Evolutionary conservation across 2,888 invertebrate genomes (phyloP).

Genomic region (Dicyrtomina minuta): DNA sequence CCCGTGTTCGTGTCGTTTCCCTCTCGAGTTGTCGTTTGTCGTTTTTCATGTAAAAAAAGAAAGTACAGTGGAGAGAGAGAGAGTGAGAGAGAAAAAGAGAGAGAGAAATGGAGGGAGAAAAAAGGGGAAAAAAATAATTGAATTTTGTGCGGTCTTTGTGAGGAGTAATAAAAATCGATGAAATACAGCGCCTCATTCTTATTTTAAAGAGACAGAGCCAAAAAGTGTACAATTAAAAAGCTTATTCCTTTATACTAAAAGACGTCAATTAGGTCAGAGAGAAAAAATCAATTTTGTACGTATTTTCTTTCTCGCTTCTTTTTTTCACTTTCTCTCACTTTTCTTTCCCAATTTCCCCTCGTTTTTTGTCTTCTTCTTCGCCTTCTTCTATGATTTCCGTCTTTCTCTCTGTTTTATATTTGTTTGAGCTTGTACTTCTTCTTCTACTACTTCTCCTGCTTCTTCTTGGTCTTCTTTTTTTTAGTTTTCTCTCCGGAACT

Average conservation of each 20-base stretch:
- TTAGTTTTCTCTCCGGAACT: no score
- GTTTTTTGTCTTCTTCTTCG: background rate
- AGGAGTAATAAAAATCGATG: no score
- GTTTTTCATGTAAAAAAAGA: background rate
- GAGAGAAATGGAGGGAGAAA: background rate
- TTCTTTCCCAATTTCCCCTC: background rate
- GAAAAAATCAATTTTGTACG: conserved; percentile 19
- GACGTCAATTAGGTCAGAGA: conserved; percentile 13
- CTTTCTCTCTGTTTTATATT: no score
- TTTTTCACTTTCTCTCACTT: background rate
- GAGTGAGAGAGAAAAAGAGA: no score
- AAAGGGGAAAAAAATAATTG: conserved; percentile 17
- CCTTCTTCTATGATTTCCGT: background rate
- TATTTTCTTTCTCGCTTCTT: conserved; percentile 5
- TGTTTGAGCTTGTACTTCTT: no score
- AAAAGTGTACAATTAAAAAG: no score
- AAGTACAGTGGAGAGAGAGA: background rate
- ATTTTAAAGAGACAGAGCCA: no score
- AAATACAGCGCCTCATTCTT: no score
- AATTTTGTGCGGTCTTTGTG: conserved; percentile 10
- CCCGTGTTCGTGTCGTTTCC: no score
- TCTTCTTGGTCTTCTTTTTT: no score
- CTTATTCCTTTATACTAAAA: conserved; percentile 11
- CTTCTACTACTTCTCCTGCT: no score
- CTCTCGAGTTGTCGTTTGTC: no score